phyloP scores from a whole-genome alignment of 2,888 invertebrate species.

The Troides helena region DNA sequence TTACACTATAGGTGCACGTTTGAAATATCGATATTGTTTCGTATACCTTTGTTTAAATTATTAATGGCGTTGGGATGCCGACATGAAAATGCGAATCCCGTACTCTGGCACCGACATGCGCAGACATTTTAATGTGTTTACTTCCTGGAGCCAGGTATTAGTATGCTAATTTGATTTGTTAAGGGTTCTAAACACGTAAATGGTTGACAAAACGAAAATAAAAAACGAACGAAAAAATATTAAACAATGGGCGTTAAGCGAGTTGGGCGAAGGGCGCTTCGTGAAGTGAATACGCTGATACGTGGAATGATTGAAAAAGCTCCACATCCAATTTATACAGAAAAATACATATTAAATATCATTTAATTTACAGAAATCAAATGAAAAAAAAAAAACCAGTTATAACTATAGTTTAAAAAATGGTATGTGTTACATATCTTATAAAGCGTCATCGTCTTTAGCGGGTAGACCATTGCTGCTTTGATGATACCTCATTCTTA shows the following conservation, averaged over 20 bases:
- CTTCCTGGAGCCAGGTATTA: slow-evolving; percentile 28
- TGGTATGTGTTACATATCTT: no score
- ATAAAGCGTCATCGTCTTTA: no score
- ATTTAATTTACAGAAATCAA: background rate
- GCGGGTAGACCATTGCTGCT: no score
- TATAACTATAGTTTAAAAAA: no score
- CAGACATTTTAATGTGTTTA: slow-evolving; percentile 25
- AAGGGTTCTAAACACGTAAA: slow-evolving; percentile 24
- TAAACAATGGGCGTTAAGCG: slow-evolving; percentile 10
- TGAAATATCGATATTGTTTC: background rate
- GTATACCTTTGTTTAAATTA: background rate
- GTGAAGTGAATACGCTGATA: background rate
- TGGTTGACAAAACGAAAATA: slow-evolving; percentile 17
- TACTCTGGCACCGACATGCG: slow-evolving; percentile 17
- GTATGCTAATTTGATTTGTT: slow-evolving; percentile 23
- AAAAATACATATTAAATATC: background rate
- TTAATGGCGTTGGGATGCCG: slow-evolving; percentile 2
- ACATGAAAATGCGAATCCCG: slow-evolving; percentile 21
- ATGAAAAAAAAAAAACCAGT: no score
- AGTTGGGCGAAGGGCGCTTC: background rate
- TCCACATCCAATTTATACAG: background rate
- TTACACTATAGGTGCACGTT: background rate
- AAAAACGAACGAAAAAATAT: slow-evolving; percentile 6
- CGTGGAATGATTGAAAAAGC: background rate
- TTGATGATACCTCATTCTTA: no score